Conservation (phyloP, 2,888 invertebrate genomes). For the Noctua pronuba region DNA sequence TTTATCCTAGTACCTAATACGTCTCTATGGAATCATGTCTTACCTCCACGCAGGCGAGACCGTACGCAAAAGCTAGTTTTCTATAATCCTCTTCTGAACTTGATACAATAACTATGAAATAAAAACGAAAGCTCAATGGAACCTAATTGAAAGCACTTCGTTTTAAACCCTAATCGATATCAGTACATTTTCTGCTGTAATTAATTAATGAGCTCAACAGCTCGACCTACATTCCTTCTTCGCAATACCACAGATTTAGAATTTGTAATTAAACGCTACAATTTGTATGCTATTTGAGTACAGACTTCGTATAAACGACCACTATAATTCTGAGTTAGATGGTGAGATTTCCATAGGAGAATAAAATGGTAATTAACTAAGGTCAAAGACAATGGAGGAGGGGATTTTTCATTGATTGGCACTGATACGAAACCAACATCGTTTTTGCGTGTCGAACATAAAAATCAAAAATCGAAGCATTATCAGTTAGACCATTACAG, state of each 20-base stretch:
- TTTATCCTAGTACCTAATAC: too few species aligned
- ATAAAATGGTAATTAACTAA: neutral
- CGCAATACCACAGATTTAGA: constrained; percentile 35
- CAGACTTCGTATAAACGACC: neutral
- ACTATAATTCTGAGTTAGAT: neutral
- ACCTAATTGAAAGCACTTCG: neutral
- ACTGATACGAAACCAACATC: neutral
- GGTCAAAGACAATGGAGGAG: neutral
- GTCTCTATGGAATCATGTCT: too few species aligned
- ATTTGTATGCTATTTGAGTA: constrained; percentile 4
- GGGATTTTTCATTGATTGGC: neutral
- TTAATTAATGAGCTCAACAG: constrained; percentile 43
- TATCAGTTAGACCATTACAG: too few species aligned
- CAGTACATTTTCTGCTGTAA: constrained; percentile 32
- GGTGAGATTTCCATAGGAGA: neutral
- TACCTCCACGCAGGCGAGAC: too few species aligned
- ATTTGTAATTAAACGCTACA: constrained; percentile 37
- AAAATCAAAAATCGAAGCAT: too few species aligned
- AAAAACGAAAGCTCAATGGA: neutral
- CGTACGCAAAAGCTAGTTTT: neutral
- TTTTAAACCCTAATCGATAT: constrained; percentile 11
- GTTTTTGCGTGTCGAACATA: too few species aligned
- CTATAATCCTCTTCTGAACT: neutral
- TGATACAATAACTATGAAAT: neutral
- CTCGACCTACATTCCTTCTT: constrained; percentile 41